phyloP scores from a whole-genome alignment of 2,113 vertebrate genomes.

The Phrynosoma blainvillii region DNA sequence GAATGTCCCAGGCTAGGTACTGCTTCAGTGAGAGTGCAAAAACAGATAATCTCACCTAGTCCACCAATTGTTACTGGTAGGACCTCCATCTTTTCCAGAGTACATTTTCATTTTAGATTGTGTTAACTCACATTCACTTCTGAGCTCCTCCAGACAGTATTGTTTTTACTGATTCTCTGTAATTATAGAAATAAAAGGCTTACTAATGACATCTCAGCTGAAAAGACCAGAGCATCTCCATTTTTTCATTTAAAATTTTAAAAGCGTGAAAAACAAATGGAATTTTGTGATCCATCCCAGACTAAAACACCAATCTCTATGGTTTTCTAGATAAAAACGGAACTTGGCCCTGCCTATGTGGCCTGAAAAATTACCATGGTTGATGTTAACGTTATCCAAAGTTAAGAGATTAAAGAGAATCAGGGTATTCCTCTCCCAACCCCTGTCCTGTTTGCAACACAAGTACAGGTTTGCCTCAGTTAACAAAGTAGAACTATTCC shows the following conservation, averaged over 20 bases:
- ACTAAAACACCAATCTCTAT: no score
- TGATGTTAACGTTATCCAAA: background rate
- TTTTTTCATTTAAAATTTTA: background rate
- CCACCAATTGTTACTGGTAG: background rate
- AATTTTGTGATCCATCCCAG: background rate
- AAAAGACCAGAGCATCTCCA: background rate
- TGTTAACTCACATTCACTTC: background rate
- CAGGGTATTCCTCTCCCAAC: background rate
- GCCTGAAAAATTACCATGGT: background rate
- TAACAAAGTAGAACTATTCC: no score
- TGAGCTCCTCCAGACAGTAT: background rate
- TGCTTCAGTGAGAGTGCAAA: background rate
- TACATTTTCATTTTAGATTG: background rate
- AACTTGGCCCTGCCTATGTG: background rate
- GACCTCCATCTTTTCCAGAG: background rate
- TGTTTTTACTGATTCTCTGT: background rate
- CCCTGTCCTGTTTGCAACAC: background rate
- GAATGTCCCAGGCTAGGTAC: background rate
- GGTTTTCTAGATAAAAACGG: background rate
- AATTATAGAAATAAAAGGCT: background rate
- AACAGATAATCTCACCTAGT: background rate
- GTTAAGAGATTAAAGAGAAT: background rate
- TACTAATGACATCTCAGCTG: background rate
- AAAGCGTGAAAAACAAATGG: background rate
- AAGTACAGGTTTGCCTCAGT: background rate